Conservation (phyloP, 2,888 invertebrate genomes). For the Drosophila monieri region DNA sequence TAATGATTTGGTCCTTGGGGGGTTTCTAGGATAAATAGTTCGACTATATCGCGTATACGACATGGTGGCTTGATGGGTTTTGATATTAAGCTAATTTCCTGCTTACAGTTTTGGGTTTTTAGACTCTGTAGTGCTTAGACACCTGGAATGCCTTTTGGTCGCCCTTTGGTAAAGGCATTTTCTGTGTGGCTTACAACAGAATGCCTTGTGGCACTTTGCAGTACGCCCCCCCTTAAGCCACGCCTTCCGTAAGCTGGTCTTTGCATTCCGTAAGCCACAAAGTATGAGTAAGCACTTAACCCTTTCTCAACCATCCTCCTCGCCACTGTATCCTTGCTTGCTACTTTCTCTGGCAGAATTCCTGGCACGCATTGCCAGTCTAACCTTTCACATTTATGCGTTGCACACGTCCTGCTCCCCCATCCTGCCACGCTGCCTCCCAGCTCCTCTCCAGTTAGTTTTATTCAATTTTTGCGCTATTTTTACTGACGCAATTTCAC, state of each 20-base stretch:
- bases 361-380: conserved; percentile 51
- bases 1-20: conserved; percentile 24
- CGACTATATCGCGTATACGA: conserved; percentile 16
- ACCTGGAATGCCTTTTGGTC: conserved; percentile 20
- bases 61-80: conserved; percentile 14
- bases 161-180: conserved; percentile 4
- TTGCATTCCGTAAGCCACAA: conserved; percentile 45
- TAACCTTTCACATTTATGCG: conserved; percentile 69
- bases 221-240: neutral
- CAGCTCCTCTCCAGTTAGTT: conserved; percentile 50
- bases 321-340: neutral
- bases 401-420: conserved; percentile 20
- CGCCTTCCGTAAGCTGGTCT: conserved; percentile 13
- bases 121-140: neutral
- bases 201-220: conserved; percentile 30
- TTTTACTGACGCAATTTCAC: conserved; percentile 62
- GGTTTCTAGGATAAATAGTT: neutral
- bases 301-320: conserved; percentile 24
- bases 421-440: neutral
- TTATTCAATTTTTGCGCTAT: conserved; percentile 70
- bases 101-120: neutral
- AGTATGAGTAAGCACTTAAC: conserved; percentile 48
- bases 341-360: conserved; percentile 15
- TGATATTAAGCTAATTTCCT: conserved; percentile 12
- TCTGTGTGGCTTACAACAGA: neutral